phyloP scores from a whole-genome alignment of 2,797 vertebrate species.

The Gymnopithys bicolor region DNA sequence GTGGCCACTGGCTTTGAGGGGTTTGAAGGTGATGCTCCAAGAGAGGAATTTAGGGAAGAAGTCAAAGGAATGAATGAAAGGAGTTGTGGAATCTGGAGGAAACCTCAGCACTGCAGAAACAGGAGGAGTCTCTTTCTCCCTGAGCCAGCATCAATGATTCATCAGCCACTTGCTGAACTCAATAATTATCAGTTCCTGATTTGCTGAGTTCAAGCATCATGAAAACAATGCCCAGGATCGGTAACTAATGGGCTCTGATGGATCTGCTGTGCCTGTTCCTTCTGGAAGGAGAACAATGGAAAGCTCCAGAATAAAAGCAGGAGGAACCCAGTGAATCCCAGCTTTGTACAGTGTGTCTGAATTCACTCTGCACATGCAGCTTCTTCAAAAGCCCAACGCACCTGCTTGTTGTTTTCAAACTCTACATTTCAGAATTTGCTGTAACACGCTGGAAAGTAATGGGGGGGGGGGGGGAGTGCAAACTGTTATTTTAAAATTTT shows the following conservation, averaged over 20 bases:
- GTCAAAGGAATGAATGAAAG: not conserved
- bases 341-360: not conserved
- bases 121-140: constrained; percentile 66
- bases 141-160: constrained; percentile 69
- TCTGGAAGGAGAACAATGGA: constrained; percentile 42
- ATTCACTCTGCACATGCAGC: not conserved
- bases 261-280: constrained; percentile 63
- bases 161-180: constrained; percentile 76
- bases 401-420: not conserved
- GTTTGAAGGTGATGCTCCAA: not conserved
- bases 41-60: not conserved
- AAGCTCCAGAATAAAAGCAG: constrained; percentile 29
- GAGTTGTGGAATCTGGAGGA: constrained; percentile 11
- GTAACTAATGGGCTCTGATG: constrained; percentile 76
- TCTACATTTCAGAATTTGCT: not conserved
- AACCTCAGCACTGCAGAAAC: constrained; percentile 58
- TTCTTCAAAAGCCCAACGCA: not conserved
- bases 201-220: constrained; percentile 70
- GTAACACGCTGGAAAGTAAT: not conserved
- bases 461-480: no score
- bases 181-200: constrained; percentile 69
- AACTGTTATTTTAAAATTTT: not conserved
- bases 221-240: constrained; percentile 73
- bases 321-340: not conserved
- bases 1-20: not conserved